Percentiles rank a stretch among this genome's conserved stretches.
phyloP scores from a whole-genome alignment of 2,113 vertebrate species.

The Sander vitreus region DNA sequence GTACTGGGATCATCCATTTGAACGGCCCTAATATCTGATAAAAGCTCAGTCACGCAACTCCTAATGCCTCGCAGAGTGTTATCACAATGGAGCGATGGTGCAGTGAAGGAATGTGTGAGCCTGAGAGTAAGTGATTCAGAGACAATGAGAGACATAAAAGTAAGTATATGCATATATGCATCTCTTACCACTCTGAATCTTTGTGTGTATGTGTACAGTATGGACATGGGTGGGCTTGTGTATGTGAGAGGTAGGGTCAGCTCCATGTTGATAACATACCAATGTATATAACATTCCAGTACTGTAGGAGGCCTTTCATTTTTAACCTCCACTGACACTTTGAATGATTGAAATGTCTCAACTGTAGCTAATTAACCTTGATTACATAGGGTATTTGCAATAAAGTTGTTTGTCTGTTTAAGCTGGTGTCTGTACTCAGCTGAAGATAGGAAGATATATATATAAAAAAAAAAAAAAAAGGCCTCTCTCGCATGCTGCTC shows the following conservation, averaged over 20 bases:
- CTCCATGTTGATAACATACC: neutral
- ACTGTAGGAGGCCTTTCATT: neutral
- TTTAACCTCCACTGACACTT: neutral
- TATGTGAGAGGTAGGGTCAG: neutral
- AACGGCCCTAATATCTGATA: conserved; percentile 75
- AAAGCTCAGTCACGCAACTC: conserved; percentile 75
- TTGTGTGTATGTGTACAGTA: neutral
- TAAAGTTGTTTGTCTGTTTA: neutral
- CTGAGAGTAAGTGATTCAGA: conserved; percentile 41
- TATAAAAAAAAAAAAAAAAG: no score
- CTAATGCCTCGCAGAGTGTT: conserved; percentile 54
- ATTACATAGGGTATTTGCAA: neutral
- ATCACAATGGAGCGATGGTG: conserved; percentile 64
- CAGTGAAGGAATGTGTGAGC: conserved; percentile 54
- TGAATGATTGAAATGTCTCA: neutral
- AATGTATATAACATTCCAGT: neutral
- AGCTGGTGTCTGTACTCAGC: neutral
- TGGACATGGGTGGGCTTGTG: neutral
- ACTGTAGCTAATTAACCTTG: neutral
- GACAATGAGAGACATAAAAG: conserved; percentile 36
- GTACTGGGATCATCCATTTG: conserved; percentile 77
- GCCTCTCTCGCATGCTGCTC: neutral
- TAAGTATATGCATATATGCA: neutral
- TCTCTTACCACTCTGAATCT: conserved; percentile 14
- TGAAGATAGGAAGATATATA: neutral